Percentiles rank a stretch among this genome's conserved stretches.
These are phyloP conservation scores for Microplitis mediator DNA, from an alignment of 1,140 invertebrate genomes.

Conservation along the genomic window DNA sequence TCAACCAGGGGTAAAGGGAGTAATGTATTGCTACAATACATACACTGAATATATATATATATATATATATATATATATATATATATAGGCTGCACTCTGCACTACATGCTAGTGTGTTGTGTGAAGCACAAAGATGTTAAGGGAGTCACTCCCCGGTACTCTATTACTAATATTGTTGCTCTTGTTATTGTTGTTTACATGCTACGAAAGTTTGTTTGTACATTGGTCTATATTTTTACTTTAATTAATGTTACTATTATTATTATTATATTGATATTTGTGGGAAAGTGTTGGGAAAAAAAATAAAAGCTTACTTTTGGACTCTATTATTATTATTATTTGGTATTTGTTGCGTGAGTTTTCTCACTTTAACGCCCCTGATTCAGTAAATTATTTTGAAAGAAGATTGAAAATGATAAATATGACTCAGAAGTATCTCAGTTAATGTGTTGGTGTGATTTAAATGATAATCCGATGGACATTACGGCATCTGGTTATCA, in stretches of 20 bases:
- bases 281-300: too few relatives aligned
- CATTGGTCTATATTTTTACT: neutral
- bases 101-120: neutral
- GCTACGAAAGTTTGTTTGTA: too few relatives aligned
- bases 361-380: too few relatives aligned
- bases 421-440: neutral
- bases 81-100: too few relatives aligned
- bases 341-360: too few relatives aligned
- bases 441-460: neutral
- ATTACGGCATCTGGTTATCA: slow-evolving; percentile 10
- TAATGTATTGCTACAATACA: slow-evolving; percentile 22
- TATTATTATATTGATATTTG: too few relatives aligned
- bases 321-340: too few relatives aligned
- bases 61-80: too few relatives aligned
- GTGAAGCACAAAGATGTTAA: slow-evolving; percentile 34
- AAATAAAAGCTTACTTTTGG: too few relatives aligned
- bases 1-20: slow-evolving; percentile 34
- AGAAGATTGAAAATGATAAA: neutral
- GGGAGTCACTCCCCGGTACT: slow-evolving; percentile 40
- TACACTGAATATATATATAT: slow-evolving; percentile 14
- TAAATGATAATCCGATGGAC: neutral
- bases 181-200: neutral
- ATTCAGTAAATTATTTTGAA: too few relatives aligned
- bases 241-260: neutral
- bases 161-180: slow-evolving; percentile 9